Base-by-base conservation (phyloP, 2,113 vertebrate species). In the Athene cunicularia region DNA sequence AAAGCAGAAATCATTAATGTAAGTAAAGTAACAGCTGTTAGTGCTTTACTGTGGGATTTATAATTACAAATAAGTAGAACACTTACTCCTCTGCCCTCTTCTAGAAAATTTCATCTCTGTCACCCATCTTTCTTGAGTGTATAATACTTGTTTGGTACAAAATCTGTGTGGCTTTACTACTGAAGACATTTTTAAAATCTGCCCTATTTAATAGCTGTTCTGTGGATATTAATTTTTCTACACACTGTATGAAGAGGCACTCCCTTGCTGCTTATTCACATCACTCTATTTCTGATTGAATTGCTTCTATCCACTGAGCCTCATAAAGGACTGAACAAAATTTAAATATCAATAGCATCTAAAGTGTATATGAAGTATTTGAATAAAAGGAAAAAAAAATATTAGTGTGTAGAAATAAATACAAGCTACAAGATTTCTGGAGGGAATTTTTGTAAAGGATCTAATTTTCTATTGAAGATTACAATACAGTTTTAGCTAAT, bases 271-370 rank as follows among this genome's bases (percentile, higher is more conserved):
- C 88, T 94, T 95, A 55, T 86, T 94, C 74, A 75, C 50, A 77
- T 81, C 4, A 62, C 88, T 95, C 64, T 87, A 66, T 88, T 94
- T 95, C 84, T 90, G 60, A 93, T 71, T 88, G 76, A 94, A 88
- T 95, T 85, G 27, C 64, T 89, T 59, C 68, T 92, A 37, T 84
- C 68, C 56, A 45, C 43, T 52, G 83, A 95, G 47, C 67, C 72
- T 91, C 52, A 79, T 45, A 88, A 79, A 90, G 41, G 28, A 86
- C 6, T 81, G 52, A 86, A 88, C 27, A 76, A 80, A 86, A 75
- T 43, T 88, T 90, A 88, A 96, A 75, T 96, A 91, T 67, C 49
- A 86, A 20, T 89, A 86, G 28, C 28, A 70, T 79, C 59, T 86
- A 60, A 80, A 75, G 14, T 41, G 9, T 59, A 62, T 37, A 24